Conservation (phyloP, 2,888 invertebrate genomes). For the Nymphalis urticae region DNA sequence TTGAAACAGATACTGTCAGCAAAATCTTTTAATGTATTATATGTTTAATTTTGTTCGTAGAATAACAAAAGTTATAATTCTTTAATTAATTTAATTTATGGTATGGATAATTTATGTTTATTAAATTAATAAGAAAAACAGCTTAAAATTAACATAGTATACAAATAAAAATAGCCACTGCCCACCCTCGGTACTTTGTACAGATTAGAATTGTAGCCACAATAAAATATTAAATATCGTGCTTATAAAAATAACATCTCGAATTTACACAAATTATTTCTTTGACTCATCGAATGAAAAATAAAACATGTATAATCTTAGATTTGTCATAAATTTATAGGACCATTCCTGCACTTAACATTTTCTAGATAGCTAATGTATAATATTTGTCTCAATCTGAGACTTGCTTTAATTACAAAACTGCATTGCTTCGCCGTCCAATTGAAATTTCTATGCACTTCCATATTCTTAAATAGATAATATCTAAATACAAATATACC, state of each 20-base stretch:
- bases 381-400: conserved; percentile 30
- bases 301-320: conserved; percentile 35
- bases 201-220: conserved; percentile 14
- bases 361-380: conserved; percentile 39
- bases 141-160: not conserved
- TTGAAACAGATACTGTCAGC: not conserved
- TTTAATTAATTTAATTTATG: too few species aligned
- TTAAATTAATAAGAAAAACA: not conserved
- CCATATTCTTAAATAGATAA: conserved; percentile 34
- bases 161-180: conserved; percentile 36
- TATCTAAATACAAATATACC: conserved; percentile 17
- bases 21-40: not conserved
- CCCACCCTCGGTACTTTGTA: conserved; percentile 30
- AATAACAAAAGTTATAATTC: too few species aligned
- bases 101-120: too few species aligned
- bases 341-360: conserved; percentile 36
- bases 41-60: not conserved
- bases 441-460: conserved; percentile 43
- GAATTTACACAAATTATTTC: not conserved
- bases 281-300: conserved; percentile 25
- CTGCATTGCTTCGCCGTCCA: conserved; percentile 56
- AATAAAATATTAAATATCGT: conserved; percentile 2
- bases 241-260: not conserved
- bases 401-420: conserved; percentile 44
- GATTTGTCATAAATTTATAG: conserved; percentile 31